Evolutionary conservation across 2,797 vertebrate genomes (phyloP), one percentile per base, ranked within the genome.

Genomic region (Carapus acus): DNA sequence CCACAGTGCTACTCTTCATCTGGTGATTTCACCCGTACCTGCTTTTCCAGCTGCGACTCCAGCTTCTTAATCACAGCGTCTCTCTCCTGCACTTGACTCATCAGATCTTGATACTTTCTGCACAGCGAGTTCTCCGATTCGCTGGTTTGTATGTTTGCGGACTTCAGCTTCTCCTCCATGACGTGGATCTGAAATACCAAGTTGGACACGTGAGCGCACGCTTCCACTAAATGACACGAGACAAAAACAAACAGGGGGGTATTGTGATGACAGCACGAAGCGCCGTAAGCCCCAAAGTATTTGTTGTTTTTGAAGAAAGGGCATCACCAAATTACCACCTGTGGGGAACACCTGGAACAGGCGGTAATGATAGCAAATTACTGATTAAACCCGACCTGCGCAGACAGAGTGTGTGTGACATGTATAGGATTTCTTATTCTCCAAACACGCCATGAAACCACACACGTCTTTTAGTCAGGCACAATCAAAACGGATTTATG

Each of bases 101-200:
- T 83, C 79, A 97, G 56, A 17, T 93, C 91, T 58, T 92, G 93
- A 69, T 91, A 91, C 77, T 89, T 90, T 50, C 62, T 88, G 75
- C 83, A 89, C 67, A 93, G 69, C 15, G 76, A 84, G 75, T 84
- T 90, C 58, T 90, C 86, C 0, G 89, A 85, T 69, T 92, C 91
- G 43, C 82, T 67, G 21, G 81, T 90, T 73, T 91, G 92, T 65
- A 92, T 2, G 5, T 71, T 91, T 49, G 85, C 89, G 27, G 90
- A 86, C 83, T 92, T 94, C 45, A 96, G 77, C 74, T 92, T 93
- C 69, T 96, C 92, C 79, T 94, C 92, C 93, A 96, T 92, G 73
- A 90, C 78, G 46, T 90, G 87, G 58, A 95, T 89, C 94, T 97
- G 76, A 74, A 85, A 87, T 19, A 61, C 44, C 69, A 13, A 62